Percentiles rank a stretch among this genome's conserved stretches.
These are phyloP conservation scores for Scaptomyza tumidula DNA, from an alignment of 2,888 invertebrate species.

Conservation along the genomic window DNA sequence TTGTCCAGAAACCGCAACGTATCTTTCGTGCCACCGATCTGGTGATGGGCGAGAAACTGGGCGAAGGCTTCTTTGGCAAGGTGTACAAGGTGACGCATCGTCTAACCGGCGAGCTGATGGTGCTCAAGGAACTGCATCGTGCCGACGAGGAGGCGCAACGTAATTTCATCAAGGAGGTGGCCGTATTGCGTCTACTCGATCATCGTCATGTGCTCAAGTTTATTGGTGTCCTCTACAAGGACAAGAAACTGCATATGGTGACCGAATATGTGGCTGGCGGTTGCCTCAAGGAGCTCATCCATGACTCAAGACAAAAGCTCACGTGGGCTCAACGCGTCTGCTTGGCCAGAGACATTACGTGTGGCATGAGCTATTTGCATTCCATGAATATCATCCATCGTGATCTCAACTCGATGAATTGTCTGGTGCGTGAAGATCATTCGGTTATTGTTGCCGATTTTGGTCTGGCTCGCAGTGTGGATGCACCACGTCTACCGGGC, in stretches of 20 bases:
- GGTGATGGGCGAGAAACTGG: constrained; percentile 93
- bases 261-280: constrained; percentile 97
- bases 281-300: constrained; percentile 93
- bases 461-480: constrained; percentile 93
- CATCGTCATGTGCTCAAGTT: constrained; percentile 96
- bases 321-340: constrained; percentile 93
- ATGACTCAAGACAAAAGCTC: constrained; percentile 89
- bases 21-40: constrained; percentile 97
- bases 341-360: constrained; percentile 95
- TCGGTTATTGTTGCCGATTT: constrained; percentile 98
- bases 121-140: constrained; percentile 95
- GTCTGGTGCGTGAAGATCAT: constrained; percentile 94
- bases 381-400: constrained; percentile 97
- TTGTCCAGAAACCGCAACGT: constrained; percentile 86
- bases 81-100: constrained; percentile 96
- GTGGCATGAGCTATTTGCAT: constrained; percentile 97
- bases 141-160: constrained; percentile 97
- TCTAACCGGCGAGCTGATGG: constrained; percentile 96
- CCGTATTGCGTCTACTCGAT: constrained; percentile 93
- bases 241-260: constrained; percentile 94
- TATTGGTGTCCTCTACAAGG: constrained; percentile 96
- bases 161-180: constrained; percentile 97
- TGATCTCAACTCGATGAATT: constrained; percentile 98
- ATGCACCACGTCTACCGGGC: constrained; percentile 74
- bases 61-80: constrained; percentile 97